Evolutionary conservation across 1,140 invertebrate genomes (phyloP), one percentile per base, ranked within the genome.

Genomic region (Antheraea mylitta): DNA sequence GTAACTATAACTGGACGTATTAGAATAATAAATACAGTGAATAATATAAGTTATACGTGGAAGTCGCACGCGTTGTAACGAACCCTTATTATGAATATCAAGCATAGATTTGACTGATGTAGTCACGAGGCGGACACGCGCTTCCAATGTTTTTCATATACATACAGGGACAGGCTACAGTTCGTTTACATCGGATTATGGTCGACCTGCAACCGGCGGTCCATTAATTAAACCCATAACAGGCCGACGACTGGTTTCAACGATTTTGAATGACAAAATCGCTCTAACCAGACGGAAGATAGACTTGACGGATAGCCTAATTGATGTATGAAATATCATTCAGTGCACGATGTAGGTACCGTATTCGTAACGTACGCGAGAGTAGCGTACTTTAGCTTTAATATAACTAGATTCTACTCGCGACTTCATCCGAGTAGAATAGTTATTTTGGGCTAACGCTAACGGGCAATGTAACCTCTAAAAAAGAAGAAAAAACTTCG

Each of bases 181-280:
- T 30, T 74, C 63, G 70, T 81, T 85, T 80, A 77, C 82, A 85
- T 82, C 79, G 73, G 11, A 62, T 71, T 82, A 82, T 80, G 82
- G 82, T 48, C 72, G 63, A 37, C 70, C 67, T 59, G 68, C 69
- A 67, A 72, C 71, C 66, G 64, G 45, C 18, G 10, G 65, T 69
- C 65, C 78, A 81, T 81, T 86, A 83, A 85, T 85, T 85, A 83
- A 78, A 71, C 58, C 80, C 79, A 75, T 78, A 84, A 76, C 72
- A 60, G 80, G 79, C 73, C 68, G 63, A 42, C 64, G 71, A 79
- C 78, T 69, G 68, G 74, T 78, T 76, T 48, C 70, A 69, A 72
- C 69, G 81, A 82, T 82, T 85, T 84, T 84, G 80, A 84, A 86
- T 86, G 83, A 84, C 83, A 83, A 86, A 86, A 84, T 82, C 78